Conservation (phyloP, 2,797 vertebrate genomes). For the Lepilemur ruficaudatus region DNA sequence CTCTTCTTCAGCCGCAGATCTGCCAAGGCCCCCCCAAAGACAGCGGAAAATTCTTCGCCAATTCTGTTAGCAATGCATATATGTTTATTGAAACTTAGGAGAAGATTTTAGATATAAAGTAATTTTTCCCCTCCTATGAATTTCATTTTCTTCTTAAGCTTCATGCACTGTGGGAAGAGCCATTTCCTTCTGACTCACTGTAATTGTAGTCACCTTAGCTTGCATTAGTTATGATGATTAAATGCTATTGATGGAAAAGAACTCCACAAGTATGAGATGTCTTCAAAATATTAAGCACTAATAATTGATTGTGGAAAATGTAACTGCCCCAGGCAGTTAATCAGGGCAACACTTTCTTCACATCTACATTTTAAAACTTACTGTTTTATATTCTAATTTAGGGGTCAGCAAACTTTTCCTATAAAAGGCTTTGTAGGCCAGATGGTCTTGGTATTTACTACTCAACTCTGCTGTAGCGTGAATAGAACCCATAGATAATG, state of each 20-base stretch:
- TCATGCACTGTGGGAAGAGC: neutral
- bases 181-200: slow-evolving; percentile 28
- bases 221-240: neutral
- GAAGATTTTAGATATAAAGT: neutral
- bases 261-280: neutral
- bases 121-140: neutral
- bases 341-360: neutral
- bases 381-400: neutral
- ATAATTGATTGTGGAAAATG: slow-evolving; percentile 24
- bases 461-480: neutral
- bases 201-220: neutral
- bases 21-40: neutral
- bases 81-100: neutral
- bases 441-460: neutral
- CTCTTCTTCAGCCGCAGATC: neutral
- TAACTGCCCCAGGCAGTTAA: neutral
- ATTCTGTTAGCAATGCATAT: neutral
- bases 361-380: neutral
- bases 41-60: neutral
- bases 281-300: neutral
- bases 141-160: slow-evolving; percentile 29
- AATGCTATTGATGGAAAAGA: neutral
- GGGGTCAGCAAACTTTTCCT: neutral
- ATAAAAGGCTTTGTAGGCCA: neutral
- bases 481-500: neutral